A percentile compares a stretch with the other conserved stretches of the same genome.
Evolutionary conservation across 2,888 invertebrate genomes (phyloP).

Genomic region (Oscheius sp.): DNA sequence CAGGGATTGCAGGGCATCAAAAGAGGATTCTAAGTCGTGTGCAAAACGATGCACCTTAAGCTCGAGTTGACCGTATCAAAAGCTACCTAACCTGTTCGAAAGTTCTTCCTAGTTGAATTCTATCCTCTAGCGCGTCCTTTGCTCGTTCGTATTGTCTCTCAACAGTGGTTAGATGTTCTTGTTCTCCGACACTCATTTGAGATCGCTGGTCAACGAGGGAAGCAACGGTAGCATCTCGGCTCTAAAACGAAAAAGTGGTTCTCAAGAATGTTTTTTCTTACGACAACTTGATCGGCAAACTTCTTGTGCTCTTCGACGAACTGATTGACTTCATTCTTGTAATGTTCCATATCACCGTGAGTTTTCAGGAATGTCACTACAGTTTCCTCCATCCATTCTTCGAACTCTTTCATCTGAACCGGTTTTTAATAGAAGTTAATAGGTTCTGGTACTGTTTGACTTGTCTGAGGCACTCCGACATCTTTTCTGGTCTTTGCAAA

Average conservation of each 20-base stretch:
- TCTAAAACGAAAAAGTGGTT: conserved; percentile 34
- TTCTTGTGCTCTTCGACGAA: conserved; percentile 61
- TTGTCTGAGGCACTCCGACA: conserved; percentile 49
- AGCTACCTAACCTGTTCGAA: conserved; percentile 63
- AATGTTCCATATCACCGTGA: conserved; percentile 62
- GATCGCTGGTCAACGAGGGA: conserved; percentile 49
- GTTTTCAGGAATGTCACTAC: conserved; percentile 64
- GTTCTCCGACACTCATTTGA: conserved; percentile 52
- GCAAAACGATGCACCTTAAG: conserved; percentile 66
- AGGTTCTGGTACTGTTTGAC: conserved; percentile 4
- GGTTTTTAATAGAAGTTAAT: neutral
- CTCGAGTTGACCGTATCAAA: neutral
- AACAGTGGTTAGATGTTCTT: conserved; percentile 45
- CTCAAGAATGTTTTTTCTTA: conserved; percentile 17
- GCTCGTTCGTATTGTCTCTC: conserved; percentile 59
- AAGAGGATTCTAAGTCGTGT: conserved; percentile 64
- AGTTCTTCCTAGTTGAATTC: conserved; percentile 64
- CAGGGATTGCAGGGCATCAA: conserved; percentile 62
- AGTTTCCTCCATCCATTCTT: conserved; percentile 60
- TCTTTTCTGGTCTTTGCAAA: conserved; percentile 60
- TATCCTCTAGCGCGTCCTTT: conserved; percentile 62
- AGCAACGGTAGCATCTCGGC: conserved; percentile 58
- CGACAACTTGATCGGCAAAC: conserved; percentile 61
- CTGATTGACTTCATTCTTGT: conserved; percentile 50
- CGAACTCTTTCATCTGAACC: conserved; percentile 41